Evolutionary conservation across 2,888 invertebrate species (phyloP), one percentile per base, ranked within the genome.

Genomic region (Mesochorus sp.): DNA sequence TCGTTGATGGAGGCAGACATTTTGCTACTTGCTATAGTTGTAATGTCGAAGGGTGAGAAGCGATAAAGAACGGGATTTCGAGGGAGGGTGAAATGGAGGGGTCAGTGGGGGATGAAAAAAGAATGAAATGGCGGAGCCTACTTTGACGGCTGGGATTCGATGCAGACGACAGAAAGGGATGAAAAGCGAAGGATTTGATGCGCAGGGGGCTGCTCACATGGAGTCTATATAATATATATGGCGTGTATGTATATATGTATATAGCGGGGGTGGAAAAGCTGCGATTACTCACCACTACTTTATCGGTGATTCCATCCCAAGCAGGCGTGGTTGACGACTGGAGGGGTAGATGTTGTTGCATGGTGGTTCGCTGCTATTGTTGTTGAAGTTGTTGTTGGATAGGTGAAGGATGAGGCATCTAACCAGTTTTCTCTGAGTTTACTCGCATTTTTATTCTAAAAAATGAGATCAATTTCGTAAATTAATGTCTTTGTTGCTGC

Each of bases 251-350:
- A 47, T 21, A n/a, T 24, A n/a, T 49, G 12, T 28, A 28, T 51
- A 10, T 3, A 14, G 51, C 31, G 24, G 62, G 71, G 62, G 28
- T 39, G 84, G 79, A 81, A 79, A 70, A 76, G 70, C 42, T 66
- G 59, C 81, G 84, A 86, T 87, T 86, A 85, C 85, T 86, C 87
- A 88, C 88, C 83, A 84, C 83, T 80, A 80, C 84, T 83, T 82
- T 86, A 82, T 87, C 85, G 57, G 79, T 73, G 78, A 82, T 85
- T 83, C 78, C 79, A 83, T 74, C 76, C 88, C 87, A 88, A 68
- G 81, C 87, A 85, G 88, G 88, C 85, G 88, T 86, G 88, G 86
- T 84, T 86, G 84, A 76, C 26, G 84, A 80, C 80, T 84, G 84
- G 80, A 81, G 84, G 85, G 83, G 81, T 31, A 82, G 82, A 24